These are phyloP conservation scores for Microtus richardsoni DNA, from an alignment of 2,113 vertebrate genomes.

Conservation along the genomic window DNA sequence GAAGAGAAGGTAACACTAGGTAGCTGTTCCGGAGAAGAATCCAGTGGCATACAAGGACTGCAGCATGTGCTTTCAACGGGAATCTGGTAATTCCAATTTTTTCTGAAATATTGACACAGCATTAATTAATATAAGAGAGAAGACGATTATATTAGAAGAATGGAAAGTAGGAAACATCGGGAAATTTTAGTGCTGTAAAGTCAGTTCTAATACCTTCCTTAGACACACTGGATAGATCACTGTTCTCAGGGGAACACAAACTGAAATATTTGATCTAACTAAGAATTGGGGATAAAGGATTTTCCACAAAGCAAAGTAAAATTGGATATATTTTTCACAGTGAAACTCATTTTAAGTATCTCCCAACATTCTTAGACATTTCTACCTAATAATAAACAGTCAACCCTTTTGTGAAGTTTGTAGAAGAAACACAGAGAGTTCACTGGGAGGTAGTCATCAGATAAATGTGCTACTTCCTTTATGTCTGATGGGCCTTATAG, in stretches of 20 bases:
- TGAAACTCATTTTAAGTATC: slow-evolving; percentile 37
- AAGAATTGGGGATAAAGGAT: slow-evolving; percentile 16
- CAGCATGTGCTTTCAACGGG: background rate
- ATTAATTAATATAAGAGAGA: slow-evolving; percentile 35
- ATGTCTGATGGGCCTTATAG: background rate
- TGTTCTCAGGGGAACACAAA: slow-evolving; percentile 46
- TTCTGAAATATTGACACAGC: slow-evolving; percentile 7
- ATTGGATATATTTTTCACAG: slow-evolving; percentile 36
- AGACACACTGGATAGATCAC: background rate
- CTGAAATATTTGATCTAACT: slow-evolving; percentile 19
- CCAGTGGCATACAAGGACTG: background rate
- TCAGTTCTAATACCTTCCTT: slow-evolving; percentile 28
- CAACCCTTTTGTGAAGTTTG: background rate
- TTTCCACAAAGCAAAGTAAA: slow-evolving; percentile 61
- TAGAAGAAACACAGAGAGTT: background rate
- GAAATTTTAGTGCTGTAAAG: slow-evolving; percentile 38
- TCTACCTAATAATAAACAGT: background rate
- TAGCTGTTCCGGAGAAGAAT: background rate
- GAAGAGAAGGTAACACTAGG: background rate
- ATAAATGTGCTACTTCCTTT: background rate
- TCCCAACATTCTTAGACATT: slow-evolving; percentile 18
- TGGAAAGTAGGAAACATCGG: background rate
- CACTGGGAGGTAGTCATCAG: background rate
- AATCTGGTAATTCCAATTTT: slow-evolving; percentile 7
- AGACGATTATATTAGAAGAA: slow-evolving; percentile 13